Evolutionary conservation across 1,140 invertebrate species (phyloP).

Genomic region (Delia radicum): DNA sequence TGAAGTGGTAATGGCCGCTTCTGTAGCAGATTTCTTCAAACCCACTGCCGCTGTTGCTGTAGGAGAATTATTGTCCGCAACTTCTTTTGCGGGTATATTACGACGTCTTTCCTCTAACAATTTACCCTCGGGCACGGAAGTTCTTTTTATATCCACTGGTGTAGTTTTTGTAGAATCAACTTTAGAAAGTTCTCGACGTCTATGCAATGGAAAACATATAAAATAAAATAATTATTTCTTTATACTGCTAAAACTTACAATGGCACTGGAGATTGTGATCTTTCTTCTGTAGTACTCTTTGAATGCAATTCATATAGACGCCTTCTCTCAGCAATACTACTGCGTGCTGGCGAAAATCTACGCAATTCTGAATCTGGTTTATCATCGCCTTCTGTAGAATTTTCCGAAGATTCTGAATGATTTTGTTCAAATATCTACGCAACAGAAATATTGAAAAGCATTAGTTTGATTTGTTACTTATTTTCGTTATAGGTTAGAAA

Average conservation of each 20-base stretch:
- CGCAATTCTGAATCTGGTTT: conserved; percentile 51
- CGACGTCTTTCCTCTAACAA: conserved; percentile 45
- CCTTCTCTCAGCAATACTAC: conserved; percentile 75
- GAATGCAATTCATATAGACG: conserved; percentile 74
- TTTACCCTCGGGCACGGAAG: conserved; percentile 51
- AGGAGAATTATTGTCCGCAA: background rate
- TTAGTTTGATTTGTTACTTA: background rate
- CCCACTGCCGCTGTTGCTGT: conserved; percentile 26
- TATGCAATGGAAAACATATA: conserved; percentile 22
- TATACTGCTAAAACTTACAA: conserved; percentile 55
- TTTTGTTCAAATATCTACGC: conserved; percentile 52
- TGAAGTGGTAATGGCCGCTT: conserved; percentile 60
- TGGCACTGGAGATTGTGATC: conserved; percentile 70
- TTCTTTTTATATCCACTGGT: conserved; percentile 42
- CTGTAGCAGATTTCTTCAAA: conserved; percentile 57
- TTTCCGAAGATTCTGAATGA: conserved; percentile 50
- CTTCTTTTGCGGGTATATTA: conserved; percentile 20
- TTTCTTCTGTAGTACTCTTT: conserved; percentile 64
- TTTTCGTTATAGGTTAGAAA: background rate
- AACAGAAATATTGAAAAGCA: background rate
- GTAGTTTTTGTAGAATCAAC: conserved; percentile 40
- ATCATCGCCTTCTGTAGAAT: conserved; percentile 52
- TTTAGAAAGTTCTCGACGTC: conserved; percentile 49
- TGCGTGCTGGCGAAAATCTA: conserved; percentile 59
- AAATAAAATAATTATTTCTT: background rate